Percentiles rank a stretch among this genome's conserved stretches.
These are phyloP conservation scores for Peromyscus maniculatus DNA, from an alignment of 2,113 vertebrate species.

Conservation along the genomic window DNA sequence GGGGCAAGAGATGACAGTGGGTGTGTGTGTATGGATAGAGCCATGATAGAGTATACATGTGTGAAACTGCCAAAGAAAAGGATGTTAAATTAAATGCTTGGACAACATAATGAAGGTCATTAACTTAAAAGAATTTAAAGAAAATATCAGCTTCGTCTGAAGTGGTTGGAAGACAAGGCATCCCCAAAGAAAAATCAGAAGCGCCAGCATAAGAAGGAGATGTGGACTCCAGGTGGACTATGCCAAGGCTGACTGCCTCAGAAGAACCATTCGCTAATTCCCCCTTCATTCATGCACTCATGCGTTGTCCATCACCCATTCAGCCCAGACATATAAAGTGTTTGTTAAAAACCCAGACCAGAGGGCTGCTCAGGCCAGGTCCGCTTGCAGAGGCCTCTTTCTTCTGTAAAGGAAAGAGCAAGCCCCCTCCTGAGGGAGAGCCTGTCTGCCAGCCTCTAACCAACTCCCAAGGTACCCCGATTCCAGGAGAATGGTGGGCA, in stretches of 20 bases:
- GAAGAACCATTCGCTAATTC: not conserved
- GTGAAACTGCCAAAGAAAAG: not conserved
- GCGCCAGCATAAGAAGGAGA: too few species aligned
- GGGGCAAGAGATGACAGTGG: not conserved
- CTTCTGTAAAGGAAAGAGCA: not conserved
- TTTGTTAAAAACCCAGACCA: not conserved
- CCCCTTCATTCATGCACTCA: not conserved
- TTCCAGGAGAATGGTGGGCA: not conserved
- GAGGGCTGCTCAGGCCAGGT: not conserved
- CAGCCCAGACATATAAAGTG: rapidly evolving
- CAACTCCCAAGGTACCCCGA: not conserved
- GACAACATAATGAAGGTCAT: not conserved
- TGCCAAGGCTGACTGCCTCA: not conserved
- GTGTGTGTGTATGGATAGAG: not conserved
- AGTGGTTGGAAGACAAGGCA: not conserved
- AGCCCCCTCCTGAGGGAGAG: not conserved
- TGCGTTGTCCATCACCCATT: not conserved
- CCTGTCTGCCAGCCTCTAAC: not conserved
- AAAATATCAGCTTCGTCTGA: not conserved
- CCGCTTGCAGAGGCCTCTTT: not conserved
- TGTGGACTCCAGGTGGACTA: not conserved
- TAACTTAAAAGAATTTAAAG: not conserved
- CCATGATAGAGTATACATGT: too few species aligned
- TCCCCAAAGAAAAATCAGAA: not conserved
- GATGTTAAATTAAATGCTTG: not conserved